Evolutionary conservation across 2,888 invertebrate genomes (phyloP), one percentile per base, ranked within the genome.

Genomic region (Ephialtes manifestator): DNA sequence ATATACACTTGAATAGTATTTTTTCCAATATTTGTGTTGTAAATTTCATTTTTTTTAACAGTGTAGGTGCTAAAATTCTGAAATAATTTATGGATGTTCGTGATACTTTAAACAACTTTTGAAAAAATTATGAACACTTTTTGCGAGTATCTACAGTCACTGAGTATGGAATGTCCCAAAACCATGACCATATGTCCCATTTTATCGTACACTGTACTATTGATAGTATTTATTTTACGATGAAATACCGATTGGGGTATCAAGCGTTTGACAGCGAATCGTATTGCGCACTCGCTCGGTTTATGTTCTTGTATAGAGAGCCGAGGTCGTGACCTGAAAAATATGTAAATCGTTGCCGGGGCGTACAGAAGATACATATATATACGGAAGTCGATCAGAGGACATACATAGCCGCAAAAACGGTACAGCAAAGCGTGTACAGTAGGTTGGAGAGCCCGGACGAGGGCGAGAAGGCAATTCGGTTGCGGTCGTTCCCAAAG

Each of bases 261-360:
- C 55, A 55, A 28, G 28, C 60, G 28, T 35, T n/a, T 13, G 75
- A 79, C 46, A 3, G 15, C 74, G 63, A 83, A 43, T 51, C 24
- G 39, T 70, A 63, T 35, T 60, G 35, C 15, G 31, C 15, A 35
- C 74, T 53, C 48, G 60, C 60, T 51, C 58, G 51, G 18, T 75
- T 71, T 39, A 65, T 71, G 46, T 20, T 46, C 28, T 53, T 55
- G 55, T 63, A 65, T 15, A 65, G 18, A 79, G 55, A 46, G 39
- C 10, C 71, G 84, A 76, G 71, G 76, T 80, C 55, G 55, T 71
- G 80, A 84, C 76, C 80, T 76, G 76, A 71, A 84, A 75, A 76
- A 48, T 76, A 75, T 75, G 80, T 58, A 67, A 76, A 76, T 76
- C 71, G 35, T 75, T 75, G 68, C 60, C 53, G 67, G 60, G 31